phyloP scores from a whole-genome alignment of 2,888 invertebrate species.

The Xylota segnis region DNA sequence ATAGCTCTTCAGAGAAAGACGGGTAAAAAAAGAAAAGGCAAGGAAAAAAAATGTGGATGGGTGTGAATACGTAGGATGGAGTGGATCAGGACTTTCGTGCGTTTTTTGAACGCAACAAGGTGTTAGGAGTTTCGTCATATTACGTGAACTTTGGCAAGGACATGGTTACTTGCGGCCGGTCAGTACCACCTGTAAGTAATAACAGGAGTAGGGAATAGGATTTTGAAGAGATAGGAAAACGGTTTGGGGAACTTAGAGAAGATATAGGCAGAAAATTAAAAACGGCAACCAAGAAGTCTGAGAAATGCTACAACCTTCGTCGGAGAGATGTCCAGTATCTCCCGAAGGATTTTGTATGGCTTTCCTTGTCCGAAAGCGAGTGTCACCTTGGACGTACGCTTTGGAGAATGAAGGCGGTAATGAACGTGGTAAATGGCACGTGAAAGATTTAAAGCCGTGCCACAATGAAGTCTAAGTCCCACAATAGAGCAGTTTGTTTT shows the following conservation, averaged over 20 bases:
- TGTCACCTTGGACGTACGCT: constrained; percentile 21
- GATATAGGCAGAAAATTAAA: too few species aligned
- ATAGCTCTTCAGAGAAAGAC: too few species aligned
- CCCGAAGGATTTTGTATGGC: constrained; percentile 23
- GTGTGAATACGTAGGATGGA: too few species aligned
- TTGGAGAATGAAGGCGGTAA: neutral
- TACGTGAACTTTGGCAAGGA: constrained; percentile 32
- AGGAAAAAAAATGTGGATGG: too few species aligned
- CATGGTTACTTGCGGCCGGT: constrained; percentile 2
- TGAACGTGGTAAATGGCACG: constrained; percentile 11
- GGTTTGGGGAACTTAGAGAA: too few species aligned
- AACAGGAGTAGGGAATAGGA: neutral
- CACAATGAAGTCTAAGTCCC: neutral
- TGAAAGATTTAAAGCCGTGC: constrained; percentile 13
- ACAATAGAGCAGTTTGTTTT: too few species aligned
- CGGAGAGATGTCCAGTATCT: constrained; percentile 4
- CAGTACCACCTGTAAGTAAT: neutral
- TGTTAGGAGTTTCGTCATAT: constrained; percentile 29
- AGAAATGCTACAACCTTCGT: too few species aligned
- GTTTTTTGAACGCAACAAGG: too few species aligned
- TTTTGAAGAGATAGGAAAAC: neutral
- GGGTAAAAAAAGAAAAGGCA: too few species aligned
- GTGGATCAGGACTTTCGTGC: too few species aligned
- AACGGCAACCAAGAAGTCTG: constrained; percentile 1
- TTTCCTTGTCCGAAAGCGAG: constrained; percentile 1